Evolutionary conservation across 2,888 invertebrate genomes (phyloP), one percentile per base, ranked within the genome.

Genomic region (Balanococcus diminutus): DNA sequence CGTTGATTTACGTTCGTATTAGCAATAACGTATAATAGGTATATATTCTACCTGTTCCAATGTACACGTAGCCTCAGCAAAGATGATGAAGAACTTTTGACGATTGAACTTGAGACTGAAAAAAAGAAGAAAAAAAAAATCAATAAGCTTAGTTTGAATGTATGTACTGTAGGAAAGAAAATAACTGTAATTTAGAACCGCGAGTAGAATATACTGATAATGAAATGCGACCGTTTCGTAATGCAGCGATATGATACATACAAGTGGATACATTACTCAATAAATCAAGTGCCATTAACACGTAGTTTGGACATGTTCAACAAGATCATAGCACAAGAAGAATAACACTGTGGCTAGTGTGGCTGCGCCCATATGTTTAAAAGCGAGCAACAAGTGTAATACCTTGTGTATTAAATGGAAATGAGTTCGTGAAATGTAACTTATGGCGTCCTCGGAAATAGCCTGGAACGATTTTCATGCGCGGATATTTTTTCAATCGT

Each of bases 221-320:
- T 67, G 67, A 67, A 67, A 67, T 67, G 67, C 67, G 67, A 67
- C 25, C 16, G 19, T 67, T 67, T 14, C 67, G 28, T 67, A 67
- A 67, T 67, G 14, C 16, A 5, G 28, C 16, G 56, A 56, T 56
- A 22, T 22, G 67, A 67, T 14, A 67, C 2, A 28, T n/a, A n/a
- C n/a, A n/a, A n/a, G n/a, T 5, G 5, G 28, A 16, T 67, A 51
- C 51, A 67, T 67, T 67, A 67, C 67, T 67, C 28, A 67, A 67
- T 67, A 67, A 67, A 67, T 67, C 67, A 67, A 28, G 67, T 67
- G 67, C 67, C 67, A 67, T 67, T 67, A 67, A 67, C 28, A 28
- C 67, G 28, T 67, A 67, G 67, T 67, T 67, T 28, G 67, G 28
- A 67, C 67, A 67, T 67, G 67, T 28, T 28, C 67, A 28, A 67